Conservation (phyloP, 2,797 vertebrate genomes). For the Taeniopygia guttata region DNA sequence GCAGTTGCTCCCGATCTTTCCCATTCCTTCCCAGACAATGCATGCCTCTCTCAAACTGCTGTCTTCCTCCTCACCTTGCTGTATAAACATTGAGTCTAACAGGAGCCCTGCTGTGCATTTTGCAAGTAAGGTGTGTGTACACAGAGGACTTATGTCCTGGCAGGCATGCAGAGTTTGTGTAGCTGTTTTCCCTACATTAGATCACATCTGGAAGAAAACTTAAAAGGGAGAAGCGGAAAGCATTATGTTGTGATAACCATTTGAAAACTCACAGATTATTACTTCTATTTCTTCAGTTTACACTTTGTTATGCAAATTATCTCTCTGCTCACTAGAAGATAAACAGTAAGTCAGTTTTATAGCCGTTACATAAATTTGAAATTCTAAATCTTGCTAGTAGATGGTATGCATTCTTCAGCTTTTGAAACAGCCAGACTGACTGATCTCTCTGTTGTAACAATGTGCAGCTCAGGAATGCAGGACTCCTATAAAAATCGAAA, state of each 20-base stretch:
- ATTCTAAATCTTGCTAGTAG: not conserved
- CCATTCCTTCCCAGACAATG: not conserved
- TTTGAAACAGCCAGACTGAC: not conserved
- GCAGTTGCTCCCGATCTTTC: not conserved
- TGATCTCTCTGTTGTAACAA: not conserved
- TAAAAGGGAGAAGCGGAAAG: not conserved
- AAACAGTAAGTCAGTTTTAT: not conserved
- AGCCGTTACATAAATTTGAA: not conserved
- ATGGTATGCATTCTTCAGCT: not conserved
- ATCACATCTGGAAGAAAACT: not conserved
- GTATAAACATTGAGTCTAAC: not conserved
- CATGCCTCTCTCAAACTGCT: not conserved
- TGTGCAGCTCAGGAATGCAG: not conserved
- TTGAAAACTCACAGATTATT: not conserved
- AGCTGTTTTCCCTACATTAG: not conserved
- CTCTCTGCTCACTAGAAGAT: not conserved
- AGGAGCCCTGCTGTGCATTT: not conserved
- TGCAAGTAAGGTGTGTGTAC: not conserved
- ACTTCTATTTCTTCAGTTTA: not conserved
- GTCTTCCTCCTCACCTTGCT: not conserved
- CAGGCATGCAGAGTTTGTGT: not conserved
- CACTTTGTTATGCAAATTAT: not conserved
- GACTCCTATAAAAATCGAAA: not conserved
- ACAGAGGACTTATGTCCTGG: not conserved
- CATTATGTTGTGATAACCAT: not conserved